Conservation (phyloP, 2,113 vertebrate species). For the Rhynchomys soricoides region DNA sequence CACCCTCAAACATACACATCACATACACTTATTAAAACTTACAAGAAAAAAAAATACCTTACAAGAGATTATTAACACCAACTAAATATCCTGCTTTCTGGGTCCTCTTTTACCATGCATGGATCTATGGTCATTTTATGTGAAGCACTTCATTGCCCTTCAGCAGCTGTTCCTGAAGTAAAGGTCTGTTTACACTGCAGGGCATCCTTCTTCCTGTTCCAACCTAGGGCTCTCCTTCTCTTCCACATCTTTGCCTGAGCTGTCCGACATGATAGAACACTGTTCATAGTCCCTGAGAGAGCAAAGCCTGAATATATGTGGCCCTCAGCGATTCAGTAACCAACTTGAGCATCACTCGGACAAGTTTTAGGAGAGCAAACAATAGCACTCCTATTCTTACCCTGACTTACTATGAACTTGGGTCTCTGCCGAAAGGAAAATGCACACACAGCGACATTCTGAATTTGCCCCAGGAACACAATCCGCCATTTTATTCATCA, state of each 20-base stretch:
- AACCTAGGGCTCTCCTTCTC: not conserved
- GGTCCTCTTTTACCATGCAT: not conserved
- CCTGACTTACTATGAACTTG: not conserved
- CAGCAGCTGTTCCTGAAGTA: not conserved
- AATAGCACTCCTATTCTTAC: not conserved
- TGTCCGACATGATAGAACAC: accelerated
- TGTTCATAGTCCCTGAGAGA: accelerated
- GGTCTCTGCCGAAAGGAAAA: not conserved
- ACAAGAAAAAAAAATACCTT: too few relatives aligned
- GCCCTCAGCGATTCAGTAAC: too few relatives aligned
- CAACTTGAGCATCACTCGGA: not conserved
- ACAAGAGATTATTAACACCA: too few relatives aligned
- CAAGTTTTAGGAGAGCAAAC: not conserved
- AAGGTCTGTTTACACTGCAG: not conserved
- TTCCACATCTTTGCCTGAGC: not conserved
- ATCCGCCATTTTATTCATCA: not conserved
- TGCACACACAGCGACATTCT: accelerated
- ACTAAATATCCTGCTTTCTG: not conserved
- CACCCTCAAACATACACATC: not conserved
- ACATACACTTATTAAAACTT: not conserved
- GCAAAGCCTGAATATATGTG: not conserved
- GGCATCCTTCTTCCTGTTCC: not conserved
- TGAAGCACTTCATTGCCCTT: not conserved
- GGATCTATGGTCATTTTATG: not conserved
- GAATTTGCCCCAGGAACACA: not conserved